Evolutionary conservation across 2,113 vertebrate species (phyloP).

Genomic region (Alosa alosa): DNA sequence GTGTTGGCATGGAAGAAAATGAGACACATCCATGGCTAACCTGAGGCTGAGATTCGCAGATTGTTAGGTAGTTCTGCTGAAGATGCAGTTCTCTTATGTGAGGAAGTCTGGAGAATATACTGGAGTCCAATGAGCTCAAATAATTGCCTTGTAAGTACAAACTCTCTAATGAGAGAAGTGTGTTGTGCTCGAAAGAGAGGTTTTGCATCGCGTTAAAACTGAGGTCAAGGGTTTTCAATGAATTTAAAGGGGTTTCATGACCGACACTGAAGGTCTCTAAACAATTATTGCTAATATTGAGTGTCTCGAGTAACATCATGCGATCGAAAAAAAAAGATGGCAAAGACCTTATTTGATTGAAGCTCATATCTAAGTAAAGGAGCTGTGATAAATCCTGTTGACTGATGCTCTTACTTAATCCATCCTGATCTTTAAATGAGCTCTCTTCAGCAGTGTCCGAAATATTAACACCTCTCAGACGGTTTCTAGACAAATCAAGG

Average conservation of each 20-base stretch:
- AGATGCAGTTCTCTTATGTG: slow-evolving; percentile 77
- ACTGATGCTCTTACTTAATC: slow-evolving; percentile 21
- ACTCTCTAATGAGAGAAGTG: slow-evolving; percentile 65
- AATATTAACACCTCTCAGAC: slow-evolving; percentile 67
- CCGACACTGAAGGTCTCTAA: slow-evolving; percentile 69
- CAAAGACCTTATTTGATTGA: slow-evolving; percentile 82
- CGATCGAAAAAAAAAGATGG: slow-evolving; percentile 75
- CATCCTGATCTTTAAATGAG: slow-evolving; percentile 38
- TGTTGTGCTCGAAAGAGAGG: slow-evolving; percentile 63
- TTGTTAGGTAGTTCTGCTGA: slow-evolving; percentile 75
- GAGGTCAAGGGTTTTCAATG: slow-evolving; percentile 75
- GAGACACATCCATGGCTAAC: slow-evolving; percentile 69
- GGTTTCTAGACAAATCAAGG: slow-evolving; percentile 87
- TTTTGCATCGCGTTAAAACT: slow-evolving; percentile 79
- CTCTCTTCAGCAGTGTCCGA: slow-evolving; percentile 48
- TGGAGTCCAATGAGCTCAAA: slow-evolving; percentile 66
- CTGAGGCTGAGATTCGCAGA: slow-evolving; percentile 58
- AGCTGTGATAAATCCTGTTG: slow-evolving; percentile 64
- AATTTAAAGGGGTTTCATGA: slow-evolving; percentile 55
- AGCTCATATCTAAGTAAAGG: slow-evolving; percentile 85
- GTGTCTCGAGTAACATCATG: slow-evolving; percentile 75
- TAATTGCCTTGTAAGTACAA: slow-evolving; percentile 80
- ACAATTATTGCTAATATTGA: slow-evolving; percentile 92
- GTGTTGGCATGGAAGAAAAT: slow-evolving; percentile 66
- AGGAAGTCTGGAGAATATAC: slow-evolving; percentile 74